Percentiles rank a stretch among this genome's conserved stretches.
These are phyloP conservation scores for Probaryconus sp. DNA, from an alignment of 1,140 invertebrate species.

Conservation along the genomic window DNA sequence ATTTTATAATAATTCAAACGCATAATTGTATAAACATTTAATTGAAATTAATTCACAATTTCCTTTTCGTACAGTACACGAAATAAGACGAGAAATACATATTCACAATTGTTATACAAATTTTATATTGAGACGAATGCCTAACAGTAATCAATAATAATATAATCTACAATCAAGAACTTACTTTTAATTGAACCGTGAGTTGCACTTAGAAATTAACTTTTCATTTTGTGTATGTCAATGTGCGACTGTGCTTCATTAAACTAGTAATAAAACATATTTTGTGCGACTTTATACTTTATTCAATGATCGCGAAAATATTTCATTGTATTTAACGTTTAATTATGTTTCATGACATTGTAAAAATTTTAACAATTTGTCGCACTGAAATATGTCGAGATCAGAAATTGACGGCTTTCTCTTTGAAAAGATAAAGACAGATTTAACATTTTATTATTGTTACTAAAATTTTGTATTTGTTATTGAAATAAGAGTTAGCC, in stretches of 20 bases:
- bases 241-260: constrained; percentile 4
- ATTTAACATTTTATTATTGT: constrained; percentile 17
- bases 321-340: too few species aligned
- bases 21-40: constrained; percentile 24
- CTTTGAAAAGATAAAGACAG: too few species aligned
- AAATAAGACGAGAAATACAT: neutral
- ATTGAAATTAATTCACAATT: neutral
- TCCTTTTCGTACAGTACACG: neutral
- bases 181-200: neutral
- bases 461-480: neutral
- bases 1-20: constrained; percentile 7
- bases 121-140: neutral
- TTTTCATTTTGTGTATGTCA: constrained; percentile 1
- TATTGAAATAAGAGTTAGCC: constrained; percentile 19
- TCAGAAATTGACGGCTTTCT: constrained; percentile 22
- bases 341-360: neutral
- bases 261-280: neutral
- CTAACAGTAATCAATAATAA: neutral
- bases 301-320: constrained; percentile 2
- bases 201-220: neutral
- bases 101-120: neutral
- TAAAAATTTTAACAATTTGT: neutral
- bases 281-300: neutral
- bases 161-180: neutral
- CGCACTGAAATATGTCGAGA: constrained; percentile 40